Evolutionary conservation across 2,113 vertebrate species (phyloP).

Genomic region (Cyanocitta stelleri): DNA sequence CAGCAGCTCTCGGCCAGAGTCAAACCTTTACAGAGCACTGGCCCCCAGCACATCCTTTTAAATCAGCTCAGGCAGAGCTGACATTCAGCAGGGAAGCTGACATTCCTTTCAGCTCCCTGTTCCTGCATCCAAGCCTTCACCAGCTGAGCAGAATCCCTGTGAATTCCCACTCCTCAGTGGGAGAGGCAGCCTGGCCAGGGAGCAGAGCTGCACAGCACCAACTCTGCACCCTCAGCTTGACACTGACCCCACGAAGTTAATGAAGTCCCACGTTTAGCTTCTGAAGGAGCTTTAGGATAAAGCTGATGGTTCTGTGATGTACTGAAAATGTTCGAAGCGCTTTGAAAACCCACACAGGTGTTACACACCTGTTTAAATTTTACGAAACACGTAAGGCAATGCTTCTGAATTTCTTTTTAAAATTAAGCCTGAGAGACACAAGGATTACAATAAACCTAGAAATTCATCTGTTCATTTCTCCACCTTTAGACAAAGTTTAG

Average conservation of each 20-base stretch:
- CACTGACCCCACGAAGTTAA: fast-evolving
- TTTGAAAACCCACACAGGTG: background rate
- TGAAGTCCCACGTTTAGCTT: background rate
- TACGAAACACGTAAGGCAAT: background rate
- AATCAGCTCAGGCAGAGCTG: background rate
- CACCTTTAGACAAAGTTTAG: background rate
- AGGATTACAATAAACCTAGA: background rate
- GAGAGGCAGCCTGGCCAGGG: background rate
- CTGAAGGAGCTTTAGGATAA: background rate
- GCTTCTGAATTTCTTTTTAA: background rate
- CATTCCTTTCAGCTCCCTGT: background rate
- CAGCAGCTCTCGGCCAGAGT: background rate
- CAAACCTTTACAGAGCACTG: background rate
- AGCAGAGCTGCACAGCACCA: background rate
- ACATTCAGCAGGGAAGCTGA: background rate
- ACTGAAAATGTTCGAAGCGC: fast-evolving
- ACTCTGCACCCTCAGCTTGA: fast-evolving
- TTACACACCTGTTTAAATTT: background rate
- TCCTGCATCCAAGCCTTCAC: background rate
- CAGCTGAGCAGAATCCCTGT: background rate
- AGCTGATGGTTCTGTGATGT: background rate
- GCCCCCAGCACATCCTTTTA: background rate
- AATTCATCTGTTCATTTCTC: fast-evolving
- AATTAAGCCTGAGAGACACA: background rate
- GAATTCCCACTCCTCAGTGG: background rate